phyloP scores from a whole-genome alignment of 2,888 invertebrate genomes.

The Watsonalla binaria region DNA sequence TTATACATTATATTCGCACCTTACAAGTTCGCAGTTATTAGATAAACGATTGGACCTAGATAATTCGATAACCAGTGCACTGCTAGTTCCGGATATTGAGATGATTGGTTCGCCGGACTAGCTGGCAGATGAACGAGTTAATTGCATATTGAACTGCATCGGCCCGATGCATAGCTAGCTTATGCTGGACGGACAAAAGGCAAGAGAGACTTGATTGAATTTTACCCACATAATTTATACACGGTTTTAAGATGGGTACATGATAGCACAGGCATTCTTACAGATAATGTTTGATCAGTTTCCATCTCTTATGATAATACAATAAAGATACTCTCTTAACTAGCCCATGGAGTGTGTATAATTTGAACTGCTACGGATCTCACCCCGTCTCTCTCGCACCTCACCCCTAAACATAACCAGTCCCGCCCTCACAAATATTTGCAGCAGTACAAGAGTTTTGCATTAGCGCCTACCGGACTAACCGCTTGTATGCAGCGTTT shows the following conservation, averaged over 20 bases:
- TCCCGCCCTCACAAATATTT: slow-evolving; percentile 57
- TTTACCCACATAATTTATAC: slow-evolving; percentile 1
- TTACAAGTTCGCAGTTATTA: not conserved
- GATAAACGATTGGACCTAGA: slow-evolving; percentile 6
- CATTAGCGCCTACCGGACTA: slow-evolving; percentile 55
- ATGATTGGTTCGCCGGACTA: slow-evolving; percentile 53
- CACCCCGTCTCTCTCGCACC: slow-evolving; percentile 18
- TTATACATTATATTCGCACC: too few relatives aligned
- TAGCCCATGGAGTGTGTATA: too few relatives aligned
- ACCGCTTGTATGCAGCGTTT: slow-evolving; percentile 31
- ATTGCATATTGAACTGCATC: slow-evolving; percentile 21
- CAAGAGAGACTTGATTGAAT: slow-evolving; percentile 1
- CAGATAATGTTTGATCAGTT: too few relatives aligned
- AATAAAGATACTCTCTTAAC: too few relatives aligned
- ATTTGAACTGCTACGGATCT: not conserved
- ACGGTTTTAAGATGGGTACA: too few relatives aligned
- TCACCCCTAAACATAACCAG: slow-evolving; percentile 20
- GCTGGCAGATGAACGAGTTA: slow-evolving; percentile 29
- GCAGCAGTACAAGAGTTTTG: slow-evolving; percentile 55
- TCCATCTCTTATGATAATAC: too few relatives aligned
- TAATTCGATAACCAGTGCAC: slow-evolving; percentile 33
- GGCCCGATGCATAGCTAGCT: slow-evolving; percentile 18
- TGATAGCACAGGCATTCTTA: too few relatives aligned
- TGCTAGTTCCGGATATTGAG: slow-evolving; percentile 64
- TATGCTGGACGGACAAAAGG: too few relatives aligned